Evolutionary conservation across 37 sponge, comb jelly and placozoan genomes (phyloP).

Genomic region (Mnemiopsis leidyi): DNA sequence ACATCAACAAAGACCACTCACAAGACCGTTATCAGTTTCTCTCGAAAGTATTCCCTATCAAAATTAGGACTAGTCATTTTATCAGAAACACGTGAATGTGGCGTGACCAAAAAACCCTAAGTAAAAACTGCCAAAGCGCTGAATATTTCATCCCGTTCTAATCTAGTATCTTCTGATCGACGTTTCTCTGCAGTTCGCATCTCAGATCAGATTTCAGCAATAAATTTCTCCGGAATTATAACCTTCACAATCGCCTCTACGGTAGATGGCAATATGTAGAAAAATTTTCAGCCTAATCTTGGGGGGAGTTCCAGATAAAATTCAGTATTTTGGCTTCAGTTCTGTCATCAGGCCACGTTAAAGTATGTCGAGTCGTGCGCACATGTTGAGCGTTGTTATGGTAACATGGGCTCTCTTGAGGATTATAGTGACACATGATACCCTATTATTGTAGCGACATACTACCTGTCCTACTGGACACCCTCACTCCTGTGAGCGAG

Average conservation of each 20-base stretch:
- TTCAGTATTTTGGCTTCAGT: background rate
- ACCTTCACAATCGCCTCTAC: background rate
- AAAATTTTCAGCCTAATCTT: too few species aligned
- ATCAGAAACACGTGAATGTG: too few species aligned
- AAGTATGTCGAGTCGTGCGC: background rate
- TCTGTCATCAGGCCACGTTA: background rate
- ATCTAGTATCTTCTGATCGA: too few species aligned
- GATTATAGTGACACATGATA: slow-evolving; percentile 42
- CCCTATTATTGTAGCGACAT: background rate
- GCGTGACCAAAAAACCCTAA: too few species aligned
- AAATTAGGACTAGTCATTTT: too few species aligned
- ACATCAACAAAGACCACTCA: too few species aligned
- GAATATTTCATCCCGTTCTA: too few species aligned
- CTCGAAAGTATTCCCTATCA: too few species aligned
- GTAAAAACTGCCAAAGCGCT: too few species aligned
- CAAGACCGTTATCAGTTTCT: too few species aligned
- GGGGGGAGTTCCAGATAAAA: background rate
- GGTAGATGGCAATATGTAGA: too few species aligned
- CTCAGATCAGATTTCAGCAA: background rate
- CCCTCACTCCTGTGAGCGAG: background rate
- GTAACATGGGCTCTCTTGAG: slow-evolving; percentile 9
- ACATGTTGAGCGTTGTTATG: slow-evolving; percentile 3
- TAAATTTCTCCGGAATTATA: background rate
- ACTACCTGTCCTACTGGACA: background rate
- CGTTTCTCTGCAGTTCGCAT: too few species aligned